Evolutionary conservation across 2,888 invertebrate species (phyloP), one percentile per base, ranked within the genome.

Genomic region (Tetheella fluctuosa): DNA sequence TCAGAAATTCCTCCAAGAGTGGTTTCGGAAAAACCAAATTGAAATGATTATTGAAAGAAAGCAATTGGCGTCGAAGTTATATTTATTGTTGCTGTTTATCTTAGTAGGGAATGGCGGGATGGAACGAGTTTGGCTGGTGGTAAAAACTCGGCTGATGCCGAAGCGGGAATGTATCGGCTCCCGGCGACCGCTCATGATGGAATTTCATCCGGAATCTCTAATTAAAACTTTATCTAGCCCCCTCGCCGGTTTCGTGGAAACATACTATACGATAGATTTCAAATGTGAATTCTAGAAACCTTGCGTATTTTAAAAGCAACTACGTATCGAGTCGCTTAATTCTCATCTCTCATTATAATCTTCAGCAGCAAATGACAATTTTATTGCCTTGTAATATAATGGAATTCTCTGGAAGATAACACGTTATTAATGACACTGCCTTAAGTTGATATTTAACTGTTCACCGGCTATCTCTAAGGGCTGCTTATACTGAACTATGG

Each of bases 211-310:
- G 91, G 93, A 91, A 91, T 91, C 87, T 84, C 89, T 89, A 91
- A 92, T 92, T 93, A 92, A 93, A 92, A 92, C 85, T 92, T 93
- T 90, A 86, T 91, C 93, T 92, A 91, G 86, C 70, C 74, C 34
- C 60, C 68, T 73, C 68, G 69, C 67, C 67, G 57, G 74, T 67
- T 81, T 82, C 81, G 79, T 71, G 73, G 81, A 81, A 81, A 71
- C 20, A 13, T 34, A 15, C 34, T 34, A 23, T 13, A 34, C 55
- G 55, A 55, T 30, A 34, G 30, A 30, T 30, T 34, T 54, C 17
- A 34, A 54, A 55, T n/a, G 55, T 34, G 13, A 48, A 17, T 10
- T 20, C n/a, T 20, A 48, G 48, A 48, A 20, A 48, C 10, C 20
- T n/a, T 10, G 12, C 7, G 8, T 20, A 42, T 42, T 42, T 42